These are phyloP conservation scores for Diglossa cyanea DNA, from an alignment of 2,797 vertebrate genomes.

Conservation along the genomic window DNA sequence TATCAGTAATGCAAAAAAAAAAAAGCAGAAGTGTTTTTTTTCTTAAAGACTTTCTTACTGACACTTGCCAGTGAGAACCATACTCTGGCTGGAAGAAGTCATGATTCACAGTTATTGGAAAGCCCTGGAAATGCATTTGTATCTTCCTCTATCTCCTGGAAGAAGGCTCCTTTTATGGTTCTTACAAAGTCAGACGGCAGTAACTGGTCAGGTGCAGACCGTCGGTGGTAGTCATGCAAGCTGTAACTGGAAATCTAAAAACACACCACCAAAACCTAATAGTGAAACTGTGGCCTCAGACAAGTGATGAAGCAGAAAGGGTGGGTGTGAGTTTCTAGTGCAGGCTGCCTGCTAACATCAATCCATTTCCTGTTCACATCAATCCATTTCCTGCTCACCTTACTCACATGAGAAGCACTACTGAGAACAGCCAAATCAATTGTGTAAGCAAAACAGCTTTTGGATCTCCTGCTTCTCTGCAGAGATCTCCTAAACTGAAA, in stretches of 20 bases:
- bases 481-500: constrained; percentile 16
- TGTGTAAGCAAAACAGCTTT: background rate
- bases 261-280: constrained; percentile 63
- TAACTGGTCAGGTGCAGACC: constrained; percentile 40
- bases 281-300: constrained; percentile 71
- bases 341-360: constrained; percentile 22
- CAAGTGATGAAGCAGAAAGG: constrained; percentile 69
- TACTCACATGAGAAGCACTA: background rate
- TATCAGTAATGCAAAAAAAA: constrained; percentile 33
- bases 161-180: background rate
- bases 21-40: constrained; percentile 47
- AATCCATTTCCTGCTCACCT: constrained; percentile 38
- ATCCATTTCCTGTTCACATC: constrained; percentile 32
- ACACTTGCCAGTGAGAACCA: background rate
- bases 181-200: constrained; percentile 31
- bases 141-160: background rate
- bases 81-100: background rate
- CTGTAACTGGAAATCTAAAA: constrained; percentile 76
- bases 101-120: constrained; percentile 38
- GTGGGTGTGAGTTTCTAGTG: constrained; percentile 53
- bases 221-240: constrained; percentile 40
- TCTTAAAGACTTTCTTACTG: constrained; percentile 4
- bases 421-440: background rate
- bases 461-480: background rate
- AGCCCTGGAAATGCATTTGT: background rate